phyloP scores from a whole-genome alignment of 2,113 vertebrate genomes.

The Passer domesticus region DNA sequence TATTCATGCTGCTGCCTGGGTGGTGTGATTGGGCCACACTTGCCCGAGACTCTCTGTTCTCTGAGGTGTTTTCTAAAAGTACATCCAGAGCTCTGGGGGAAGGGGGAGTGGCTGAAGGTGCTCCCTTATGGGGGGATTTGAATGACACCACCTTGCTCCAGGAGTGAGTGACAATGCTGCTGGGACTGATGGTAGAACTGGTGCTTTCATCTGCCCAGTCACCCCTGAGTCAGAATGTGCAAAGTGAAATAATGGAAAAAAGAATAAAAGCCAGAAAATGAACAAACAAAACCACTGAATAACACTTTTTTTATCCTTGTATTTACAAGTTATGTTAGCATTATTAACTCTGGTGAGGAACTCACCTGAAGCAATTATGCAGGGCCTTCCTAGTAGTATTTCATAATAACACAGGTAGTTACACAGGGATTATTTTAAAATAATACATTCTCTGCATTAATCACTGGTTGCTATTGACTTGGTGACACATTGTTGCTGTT shows the following conservation, averaged over 20 bases:
- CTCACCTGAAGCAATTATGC: constrained; percentile 3
- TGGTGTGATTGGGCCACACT: not conserved
- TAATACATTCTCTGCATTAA: constrained; percentile 29
- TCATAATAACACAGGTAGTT: not conserved
- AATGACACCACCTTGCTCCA: not conserved
- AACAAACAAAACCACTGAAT: not conserved
- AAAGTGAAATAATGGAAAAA: not conserved
- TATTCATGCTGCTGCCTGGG: not conserved
- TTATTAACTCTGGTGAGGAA: not conserved
- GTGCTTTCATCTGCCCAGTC: not conserved
- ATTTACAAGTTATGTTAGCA: not conserved
- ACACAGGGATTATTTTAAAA: constrained; percentile 11
- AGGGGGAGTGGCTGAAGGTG: not conserved
- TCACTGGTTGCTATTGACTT: constrained; percentile 54
- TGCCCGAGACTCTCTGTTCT: not conserved
- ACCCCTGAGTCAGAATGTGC: too few relatives aligned
- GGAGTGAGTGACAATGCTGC: not conserved
- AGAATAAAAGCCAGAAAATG: not conserved
- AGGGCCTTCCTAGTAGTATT: not conserved
- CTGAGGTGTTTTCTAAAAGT: not conserved
- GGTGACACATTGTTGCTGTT: constrained; percentile 42
- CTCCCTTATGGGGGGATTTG: rapidly evolving
- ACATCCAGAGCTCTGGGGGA: rapidly evolving
- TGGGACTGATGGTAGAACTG: not conserved
- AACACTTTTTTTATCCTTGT: not conserved